Conservation (phyloP, 2,797 vertebrate genomes). For the Neomorphus geoffroyi region DNA sequence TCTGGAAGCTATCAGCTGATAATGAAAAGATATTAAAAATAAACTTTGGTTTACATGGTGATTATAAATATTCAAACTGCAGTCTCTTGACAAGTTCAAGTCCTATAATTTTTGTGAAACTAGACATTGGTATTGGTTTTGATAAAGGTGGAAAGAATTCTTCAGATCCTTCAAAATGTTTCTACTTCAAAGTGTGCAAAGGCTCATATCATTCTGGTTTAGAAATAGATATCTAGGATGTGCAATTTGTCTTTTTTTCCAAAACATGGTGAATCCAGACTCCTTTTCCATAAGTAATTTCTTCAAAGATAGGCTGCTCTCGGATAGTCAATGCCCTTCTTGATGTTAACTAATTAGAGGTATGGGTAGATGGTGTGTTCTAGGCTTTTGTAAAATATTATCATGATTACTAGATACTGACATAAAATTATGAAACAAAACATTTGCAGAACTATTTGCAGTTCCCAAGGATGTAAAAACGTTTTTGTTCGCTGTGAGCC, state of each 20-base stretch:
- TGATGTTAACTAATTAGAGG: neutral
- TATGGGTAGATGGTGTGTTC: neutral
- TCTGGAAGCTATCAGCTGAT: neutral
- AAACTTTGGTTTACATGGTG: neutral
- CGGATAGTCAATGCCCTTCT: neutral
- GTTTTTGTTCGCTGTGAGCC: neutral
- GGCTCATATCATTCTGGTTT: neutral
- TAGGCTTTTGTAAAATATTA: neutral
- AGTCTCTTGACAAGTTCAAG: neutral
- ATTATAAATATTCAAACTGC: neutral
- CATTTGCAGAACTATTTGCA: neutral
- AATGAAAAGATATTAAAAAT: neutral
- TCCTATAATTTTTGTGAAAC: neutral
- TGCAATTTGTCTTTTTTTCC: neutral
- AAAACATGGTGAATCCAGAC: neutral
- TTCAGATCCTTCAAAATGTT: neutral
- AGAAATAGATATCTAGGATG: neutral
- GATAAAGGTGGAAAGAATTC: neutral
- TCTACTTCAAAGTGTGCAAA: neutral
- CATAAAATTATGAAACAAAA: neutral
- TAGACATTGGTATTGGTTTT: neutral
- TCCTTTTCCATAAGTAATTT: neutral
- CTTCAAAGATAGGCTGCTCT: neutral
- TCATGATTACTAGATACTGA: neutral
- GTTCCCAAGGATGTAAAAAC: neutral